Conservation (phyloP, 1,140 invertebrate genomes). For the Hylaeus anthracinus region DNA sequence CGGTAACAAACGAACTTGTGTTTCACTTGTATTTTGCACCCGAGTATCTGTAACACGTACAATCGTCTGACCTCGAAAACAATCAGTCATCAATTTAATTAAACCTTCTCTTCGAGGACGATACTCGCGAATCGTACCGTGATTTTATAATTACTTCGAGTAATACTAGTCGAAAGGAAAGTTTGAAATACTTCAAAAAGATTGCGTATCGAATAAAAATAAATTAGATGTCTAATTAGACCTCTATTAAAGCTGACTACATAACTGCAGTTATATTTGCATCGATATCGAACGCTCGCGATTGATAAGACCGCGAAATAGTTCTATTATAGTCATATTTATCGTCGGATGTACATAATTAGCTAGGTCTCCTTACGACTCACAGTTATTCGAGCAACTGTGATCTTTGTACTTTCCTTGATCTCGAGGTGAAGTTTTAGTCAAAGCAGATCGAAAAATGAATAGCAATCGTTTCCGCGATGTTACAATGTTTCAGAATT, state of each 20-base stretch:
- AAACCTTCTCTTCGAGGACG: too few species aligned
- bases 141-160: too few species aligned
- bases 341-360: not conserved
- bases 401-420: conserved; percentile 29
- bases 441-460: not conserved
- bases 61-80: too few species aligned
- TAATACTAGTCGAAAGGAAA: too few species aligned
- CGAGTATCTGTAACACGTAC: too few species aligned
- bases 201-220: too few species aligned
- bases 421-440: conserved; percentile 9
- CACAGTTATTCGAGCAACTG: not conserved
- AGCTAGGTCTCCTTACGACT: not conserved
- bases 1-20: too few species aligned
- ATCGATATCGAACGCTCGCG: not conserved
- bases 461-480: not conserved
- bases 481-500: not conserved
- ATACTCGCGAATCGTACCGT: too few species aligned
- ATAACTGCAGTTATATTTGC: not conserved
- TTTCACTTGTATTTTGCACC: not conserved
- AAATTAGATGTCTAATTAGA: too few species aligned
- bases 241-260: not conserved
- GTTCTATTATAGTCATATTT: not conserved
- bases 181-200: too few species aligned
- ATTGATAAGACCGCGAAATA: not conserved
- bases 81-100: too few species aligned